A percentile compares a stretch with the other conserved stretches of the same genome.
These are phyloP conservation scores for Trachemys scripta DNA, from an alignment of 2,113 vertebrate species.

Conservation along the genomic window DNA sequence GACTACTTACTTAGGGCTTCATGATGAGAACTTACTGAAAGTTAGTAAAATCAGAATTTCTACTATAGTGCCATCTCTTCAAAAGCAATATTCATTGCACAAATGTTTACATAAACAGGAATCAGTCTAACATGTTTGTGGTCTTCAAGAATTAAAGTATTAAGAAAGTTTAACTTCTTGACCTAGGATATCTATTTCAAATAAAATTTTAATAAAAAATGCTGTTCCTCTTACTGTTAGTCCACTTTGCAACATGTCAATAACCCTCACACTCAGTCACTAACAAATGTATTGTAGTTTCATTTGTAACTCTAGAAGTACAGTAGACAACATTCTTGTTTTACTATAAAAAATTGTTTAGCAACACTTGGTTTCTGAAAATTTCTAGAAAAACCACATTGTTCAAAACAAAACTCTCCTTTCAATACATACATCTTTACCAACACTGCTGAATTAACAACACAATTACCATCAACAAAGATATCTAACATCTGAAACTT, in stretches of 20 bases:
- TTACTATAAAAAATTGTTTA: background rate
- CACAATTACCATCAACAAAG: background rate
- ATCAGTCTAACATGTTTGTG: accelerated
- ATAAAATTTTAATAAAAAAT: background rate
- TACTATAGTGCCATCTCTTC: background rate
- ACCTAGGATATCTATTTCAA: background rate
- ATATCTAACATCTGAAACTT: background rate
- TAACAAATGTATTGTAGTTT: background rate
- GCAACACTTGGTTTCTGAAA: background rate
- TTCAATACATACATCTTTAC: background rate
- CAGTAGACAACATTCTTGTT: background rate
- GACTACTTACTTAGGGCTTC: background rate
- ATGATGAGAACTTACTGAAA: background rate
- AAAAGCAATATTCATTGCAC: background rate
- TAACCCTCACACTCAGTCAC: background rate
- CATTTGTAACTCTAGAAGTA: background rate
- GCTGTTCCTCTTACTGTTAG: background rate
- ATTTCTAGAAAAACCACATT: background rate
- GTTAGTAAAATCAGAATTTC: background rate
- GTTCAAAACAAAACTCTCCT: background rate
- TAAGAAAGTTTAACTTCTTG: background rate
- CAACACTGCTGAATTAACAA: background rate
- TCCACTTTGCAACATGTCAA: background rate
- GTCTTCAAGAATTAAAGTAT: background rate
- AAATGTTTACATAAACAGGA: background rate